Conservation (phyloP, 2,888 invertebrate genomes). For the Thelaira solivaga region DNA sequence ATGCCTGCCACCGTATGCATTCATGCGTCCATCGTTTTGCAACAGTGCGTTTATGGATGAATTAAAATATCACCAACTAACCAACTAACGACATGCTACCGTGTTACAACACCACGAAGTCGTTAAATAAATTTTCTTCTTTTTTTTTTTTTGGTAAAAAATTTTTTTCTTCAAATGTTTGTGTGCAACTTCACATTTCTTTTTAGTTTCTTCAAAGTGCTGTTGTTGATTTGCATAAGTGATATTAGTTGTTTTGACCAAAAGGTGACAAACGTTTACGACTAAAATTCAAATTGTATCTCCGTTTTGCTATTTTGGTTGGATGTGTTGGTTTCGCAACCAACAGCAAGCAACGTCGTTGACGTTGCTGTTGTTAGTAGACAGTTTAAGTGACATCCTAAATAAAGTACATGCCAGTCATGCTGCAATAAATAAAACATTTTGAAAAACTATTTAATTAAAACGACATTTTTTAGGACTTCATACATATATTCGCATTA, state of each 20-base stretch:
- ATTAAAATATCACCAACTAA: slow-evolving; percentile 22
- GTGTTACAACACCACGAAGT: slow-evolving; percentile 49
- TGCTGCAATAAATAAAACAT: not conserved
- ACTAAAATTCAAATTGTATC: slow-evolving; percentile 34
- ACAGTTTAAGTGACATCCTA: slow-evolving; percentile 20
- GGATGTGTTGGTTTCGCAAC: slow-evolving; percentile 10
- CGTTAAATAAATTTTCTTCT: slow-evolving; percentile 29
- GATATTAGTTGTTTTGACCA: slow-evolving; percentile 51
- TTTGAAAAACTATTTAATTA: not conserved
- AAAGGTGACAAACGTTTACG: slow-evolving; percentile 45
- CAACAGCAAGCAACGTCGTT: slow-evolving; percentile 14
- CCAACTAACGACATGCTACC: slow-evolving; percentile 38
- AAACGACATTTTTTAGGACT: not conserved
- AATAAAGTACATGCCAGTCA: not conserved
- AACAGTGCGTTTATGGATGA: slow-evolving; percentile 38
- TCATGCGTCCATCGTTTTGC: slow-evolving; percentile 28
- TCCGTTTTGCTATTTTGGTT: not conserved
- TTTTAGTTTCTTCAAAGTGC: slow-evolving; percentile 11
- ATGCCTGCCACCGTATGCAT: not conserved
- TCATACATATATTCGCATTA: not conserved
- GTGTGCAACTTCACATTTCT: slow-evolving; percentile 40
- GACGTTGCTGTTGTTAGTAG: slow-evolving; percentile 10
- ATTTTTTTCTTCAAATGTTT: slow-evolving; percentile 14
- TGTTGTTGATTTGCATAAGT: slow-evolving; percentile 49
- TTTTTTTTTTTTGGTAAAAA: too few species aligned